Evolutionary conservation across 2,797 vertebrate species (phyloP).

Genomic region (Peromyscus nudipes): DNA sequence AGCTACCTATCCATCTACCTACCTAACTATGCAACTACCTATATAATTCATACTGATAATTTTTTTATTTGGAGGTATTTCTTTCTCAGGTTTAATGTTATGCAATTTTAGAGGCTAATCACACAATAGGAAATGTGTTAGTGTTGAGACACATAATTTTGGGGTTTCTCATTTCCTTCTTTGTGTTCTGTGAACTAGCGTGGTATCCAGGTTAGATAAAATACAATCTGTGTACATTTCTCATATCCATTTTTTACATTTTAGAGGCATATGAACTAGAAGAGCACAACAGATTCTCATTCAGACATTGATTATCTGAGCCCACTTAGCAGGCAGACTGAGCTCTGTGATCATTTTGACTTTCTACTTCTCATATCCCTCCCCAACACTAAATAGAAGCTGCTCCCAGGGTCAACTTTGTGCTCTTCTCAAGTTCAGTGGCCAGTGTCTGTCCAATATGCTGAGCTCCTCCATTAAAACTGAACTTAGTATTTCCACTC

Average conservation of each 20-base stretch:
- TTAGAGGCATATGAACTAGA: not conserved
- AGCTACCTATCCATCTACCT: not conserved
- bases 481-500: not conserved
- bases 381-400: not conserved
- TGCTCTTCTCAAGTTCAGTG: not conserved
- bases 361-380: not conserved
- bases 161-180: not conserved
- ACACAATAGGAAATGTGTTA: not conserved
- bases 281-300: not conserved
- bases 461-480: not conserved
- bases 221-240: not conserved
- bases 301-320: not conserved
- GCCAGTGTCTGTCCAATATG: not conserved
- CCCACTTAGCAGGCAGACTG: not conserved
- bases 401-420: not conserved
- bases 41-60: not conserved
- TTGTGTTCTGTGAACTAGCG: not conserved
- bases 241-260: not conserved
- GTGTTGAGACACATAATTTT: not conserved
- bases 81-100: not conserved
- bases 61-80: not conserved
- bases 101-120: not conserved
- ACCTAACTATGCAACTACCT: not conserved
- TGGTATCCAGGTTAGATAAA: not conserved
- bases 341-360: not conserved